Base-by-base conservation (phyloP, 2,797 vertebrate genomes). In the Pampus argenteus region DNA sequence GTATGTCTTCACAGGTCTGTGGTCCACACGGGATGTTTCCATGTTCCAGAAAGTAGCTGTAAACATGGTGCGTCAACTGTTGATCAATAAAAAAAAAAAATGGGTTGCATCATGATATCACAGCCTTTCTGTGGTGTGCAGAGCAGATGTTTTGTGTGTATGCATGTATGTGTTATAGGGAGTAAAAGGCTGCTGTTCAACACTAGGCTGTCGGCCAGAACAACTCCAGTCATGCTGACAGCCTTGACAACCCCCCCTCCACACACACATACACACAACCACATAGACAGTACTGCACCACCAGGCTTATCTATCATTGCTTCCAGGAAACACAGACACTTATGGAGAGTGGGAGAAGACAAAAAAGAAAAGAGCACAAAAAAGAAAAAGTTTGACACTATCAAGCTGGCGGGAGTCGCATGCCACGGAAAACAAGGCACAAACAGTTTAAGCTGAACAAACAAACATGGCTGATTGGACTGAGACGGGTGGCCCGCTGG, bases 371-470 rank as follows among this genome's bases (percentile, higher is more conserved):
- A 9, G 10, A 29, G 14, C n/a, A n/a, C n/a, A n/a, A 40, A 51
- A 51, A 57, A 72, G 71, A 78, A 72, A 82, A 87, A 78, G 72
- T 72, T 47, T 81, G 71, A 80, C 83, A 85, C 76, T 92, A 90
- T 93, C 82, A 82, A 87, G 76, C 84, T 50, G 66, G 81, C 70
- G 64, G 82, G 86, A 89, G 85, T 85, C 52, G 22, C 66, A 82
- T 73, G 87, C 82, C 82, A 79, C n/a, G 50, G 76, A 91, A 92
- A 92, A 90, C 90, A 90, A 87, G 90, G 74, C 83, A 91, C 89
- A 94, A 94, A 93, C 92, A 94, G 90, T 93, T 93, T 92, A 92
- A 91, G 91, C 92, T 90, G 90, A 87, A 88, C 87, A 93, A 93
- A 94, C 91, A 94, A 93, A 93, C 92, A 91, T 50, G 81, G 86